Evolutionary conservation across 2,113 vertebrate genomes (phyloP).

Genomic region (Leuciscus idus): DNA sequence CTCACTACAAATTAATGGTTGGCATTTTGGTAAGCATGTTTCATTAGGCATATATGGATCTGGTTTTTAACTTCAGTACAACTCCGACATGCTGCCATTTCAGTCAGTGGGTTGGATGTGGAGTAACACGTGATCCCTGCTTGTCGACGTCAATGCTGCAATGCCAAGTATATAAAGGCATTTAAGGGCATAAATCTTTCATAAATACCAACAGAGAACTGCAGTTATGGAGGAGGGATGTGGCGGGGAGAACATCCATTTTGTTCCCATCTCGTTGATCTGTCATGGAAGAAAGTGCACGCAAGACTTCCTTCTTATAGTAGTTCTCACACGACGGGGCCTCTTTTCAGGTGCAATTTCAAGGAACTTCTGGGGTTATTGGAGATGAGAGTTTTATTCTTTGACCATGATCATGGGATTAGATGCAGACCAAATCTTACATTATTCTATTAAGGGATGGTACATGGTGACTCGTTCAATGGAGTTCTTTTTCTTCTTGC

Average conservation of each 20-base stretch:
- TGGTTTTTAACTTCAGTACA: background rate
- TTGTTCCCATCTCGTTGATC: background rate
- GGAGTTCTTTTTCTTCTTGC: background rate
- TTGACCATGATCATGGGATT: background rate
- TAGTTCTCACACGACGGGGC: background rate
- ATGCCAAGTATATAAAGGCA: background rate
- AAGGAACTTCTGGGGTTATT: background rate
- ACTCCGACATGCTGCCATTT: background rate
- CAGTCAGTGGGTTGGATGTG: background rate
- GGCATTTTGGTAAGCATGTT: background rate
- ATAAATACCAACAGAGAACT: background rate
- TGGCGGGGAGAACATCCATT: background rate
- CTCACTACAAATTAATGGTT: background rate
- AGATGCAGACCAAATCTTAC: background rate
- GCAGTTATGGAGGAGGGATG: background rate
- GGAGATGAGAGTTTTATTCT: background rate
- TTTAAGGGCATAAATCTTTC: background rate
- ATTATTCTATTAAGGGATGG: background rate
- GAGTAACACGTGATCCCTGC: background rate
- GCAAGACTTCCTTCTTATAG: background rate
- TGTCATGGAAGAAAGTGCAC: background rate
- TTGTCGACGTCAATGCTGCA: background rate
- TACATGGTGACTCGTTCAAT: background rate
- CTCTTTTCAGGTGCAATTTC: background rate
- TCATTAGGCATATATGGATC: background rate